Conservation (phyloP, 2,797 vertebrate genomes). For the Acropternis orthonyx region DNA sequence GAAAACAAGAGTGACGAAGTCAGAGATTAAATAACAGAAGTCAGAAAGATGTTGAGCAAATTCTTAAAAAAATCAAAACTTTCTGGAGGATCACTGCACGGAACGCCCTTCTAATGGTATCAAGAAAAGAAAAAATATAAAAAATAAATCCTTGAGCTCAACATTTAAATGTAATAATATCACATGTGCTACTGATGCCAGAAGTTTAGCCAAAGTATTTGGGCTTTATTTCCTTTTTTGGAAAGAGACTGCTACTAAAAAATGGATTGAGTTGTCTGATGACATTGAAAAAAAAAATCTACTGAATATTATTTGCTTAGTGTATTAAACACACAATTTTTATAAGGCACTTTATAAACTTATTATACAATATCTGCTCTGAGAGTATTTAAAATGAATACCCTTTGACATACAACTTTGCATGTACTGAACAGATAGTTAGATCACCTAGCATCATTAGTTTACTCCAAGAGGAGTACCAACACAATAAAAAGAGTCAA, state of each 20-base stretch:
- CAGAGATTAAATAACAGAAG: neutral
- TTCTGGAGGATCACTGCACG: neutral
- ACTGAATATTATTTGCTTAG: neutral
- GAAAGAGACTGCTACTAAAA: constrained; percentile 18
- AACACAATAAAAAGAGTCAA: constrained; percentile 9
- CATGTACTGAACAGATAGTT: neutral
- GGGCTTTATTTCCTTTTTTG: constrained; percentile 40
- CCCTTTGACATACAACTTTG: neutral
- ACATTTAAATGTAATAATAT: constrained; percentile 25
- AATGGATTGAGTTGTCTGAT: neutral
- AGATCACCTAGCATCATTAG: neutral
- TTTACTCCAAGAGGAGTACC: neutral
- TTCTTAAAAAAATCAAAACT: constrained; percentile 6
- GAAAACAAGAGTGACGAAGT: neutral
- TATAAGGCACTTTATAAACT: constrained; percentile 12
- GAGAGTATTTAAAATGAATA: neutral
- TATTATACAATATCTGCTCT: neutral
- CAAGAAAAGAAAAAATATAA: neutral
- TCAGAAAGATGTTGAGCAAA: neutral
- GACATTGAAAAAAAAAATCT: neutral
- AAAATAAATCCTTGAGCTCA: constrained; percentile 37
- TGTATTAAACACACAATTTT: constrained; percentile 10
- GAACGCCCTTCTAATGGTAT: neutral
- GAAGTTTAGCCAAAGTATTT: constrained; percentile 16
- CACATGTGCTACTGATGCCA: neutral